phyloP scores from a whole-genome alignment of 2,113 vertebrate genomes.

The Vidua macroura region DNA sequence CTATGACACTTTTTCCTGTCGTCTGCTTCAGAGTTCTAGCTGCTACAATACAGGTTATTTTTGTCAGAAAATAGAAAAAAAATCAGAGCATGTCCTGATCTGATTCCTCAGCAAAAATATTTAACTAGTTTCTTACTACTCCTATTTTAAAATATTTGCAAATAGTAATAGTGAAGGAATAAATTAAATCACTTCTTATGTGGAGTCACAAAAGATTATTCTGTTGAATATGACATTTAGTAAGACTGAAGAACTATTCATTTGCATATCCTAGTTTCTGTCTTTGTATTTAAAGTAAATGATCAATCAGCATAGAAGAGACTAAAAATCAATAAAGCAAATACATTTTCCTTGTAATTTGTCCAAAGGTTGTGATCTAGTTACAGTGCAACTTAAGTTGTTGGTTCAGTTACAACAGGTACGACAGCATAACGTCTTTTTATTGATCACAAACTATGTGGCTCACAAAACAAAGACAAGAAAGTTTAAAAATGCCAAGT shows the following conservation, averaged over 20 bases:
- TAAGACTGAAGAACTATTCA: not conserved
- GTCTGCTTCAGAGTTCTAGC: not conserved
- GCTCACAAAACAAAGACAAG: slow-evolving; percentile 37
- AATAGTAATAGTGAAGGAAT: not conserved
- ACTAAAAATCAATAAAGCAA: slow-evolving; percentile 58
- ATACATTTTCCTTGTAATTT: slow-evolving; percentile 60
- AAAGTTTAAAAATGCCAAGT: slow-evolving; percentile 49
- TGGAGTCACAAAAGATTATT: not conserved
- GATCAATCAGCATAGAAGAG: slow-evolving; percentile 30
- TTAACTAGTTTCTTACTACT: not conserved
- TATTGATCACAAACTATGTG: slow-evolving; percentile 50
- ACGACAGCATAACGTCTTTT: slow-evolving; percentile 54
- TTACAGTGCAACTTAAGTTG: slow-evolving; percentile 68
- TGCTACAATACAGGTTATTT: not conserved
- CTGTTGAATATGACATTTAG: not conserved
- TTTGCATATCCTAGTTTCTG: slow-evolving; percentile 14
- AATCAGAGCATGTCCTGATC: not conserved
- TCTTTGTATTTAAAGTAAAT: slow-evolving; percentile 23
- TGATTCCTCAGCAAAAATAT: not conserved
- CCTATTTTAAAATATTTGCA: not conserved
- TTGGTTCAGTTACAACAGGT: slow-evolving; percentile 59
- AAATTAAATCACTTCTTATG: not conserved
- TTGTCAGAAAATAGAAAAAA: not conserved
- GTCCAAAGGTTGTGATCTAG: slow-evolving; percentile 72
- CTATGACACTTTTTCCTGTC: not conserved